Conservation (phyloP, 2,113 vertebrate species). For the Centropus unirufus region DNA sequence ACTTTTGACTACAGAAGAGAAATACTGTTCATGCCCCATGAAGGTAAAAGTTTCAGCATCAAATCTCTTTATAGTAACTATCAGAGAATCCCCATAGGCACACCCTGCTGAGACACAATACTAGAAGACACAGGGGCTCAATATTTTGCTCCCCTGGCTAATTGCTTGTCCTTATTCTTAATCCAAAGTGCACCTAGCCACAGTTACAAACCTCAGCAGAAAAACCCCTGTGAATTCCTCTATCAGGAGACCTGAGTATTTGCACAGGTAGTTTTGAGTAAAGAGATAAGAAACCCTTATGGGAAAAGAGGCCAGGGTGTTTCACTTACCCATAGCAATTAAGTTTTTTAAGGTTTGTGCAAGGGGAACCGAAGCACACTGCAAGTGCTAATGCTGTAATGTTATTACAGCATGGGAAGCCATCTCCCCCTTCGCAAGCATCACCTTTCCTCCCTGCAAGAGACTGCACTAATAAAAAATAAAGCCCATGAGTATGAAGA, state of each 20-base stretch:
- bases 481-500: neutral
- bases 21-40: neutral
- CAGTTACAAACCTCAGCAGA: neutral
- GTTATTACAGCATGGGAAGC: neutral
- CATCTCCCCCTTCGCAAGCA: neutral
- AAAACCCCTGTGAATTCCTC: neutral
- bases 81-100: neutral
- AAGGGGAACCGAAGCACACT: rapidly evolving
- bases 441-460: neutral
- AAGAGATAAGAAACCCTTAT: neutral
- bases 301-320: neutral
- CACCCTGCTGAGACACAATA: rapidly evolving
- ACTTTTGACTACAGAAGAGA: neutral
- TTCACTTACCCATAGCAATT: neutral
- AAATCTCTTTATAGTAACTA: neutral
- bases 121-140: neutral
- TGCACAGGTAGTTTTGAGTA: too few relatives aligned
- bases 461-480: neutral
- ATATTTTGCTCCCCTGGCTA: neutral
- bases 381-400: neutral
- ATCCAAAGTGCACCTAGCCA: neutral
- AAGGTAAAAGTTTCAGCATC: neutral
- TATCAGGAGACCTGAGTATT: neutral
- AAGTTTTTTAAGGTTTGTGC: neutral
- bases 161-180: neutral